Base-by-base conservation (phyloP, 1,140 invertebrate species). In the Drosophila rhopaloa region DNA sequence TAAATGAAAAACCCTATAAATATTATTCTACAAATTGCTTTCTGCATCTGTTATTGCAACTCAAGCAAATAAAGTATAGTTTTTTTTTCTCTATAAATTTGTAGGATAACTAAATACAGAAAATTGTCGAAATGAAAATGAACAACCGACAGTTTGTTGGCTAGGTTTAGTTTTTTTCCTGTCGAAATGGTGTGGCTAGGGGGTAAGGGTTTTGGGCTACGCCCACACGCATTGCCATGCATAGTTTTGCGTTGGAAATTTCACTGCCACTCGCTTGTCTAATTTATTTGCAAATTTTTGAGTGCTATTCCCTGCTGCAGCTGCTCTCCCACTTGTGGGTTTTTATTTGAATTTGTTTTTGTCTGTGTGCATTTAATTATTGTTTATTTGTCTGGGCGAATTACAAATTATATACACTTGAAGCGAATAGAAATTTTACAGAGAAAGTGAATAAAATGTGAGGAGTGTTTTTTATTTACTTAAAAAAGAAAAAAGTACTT, bases 251-350 rank as follows among this genome's bases (percentile, higher is more conserved):
- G n/a, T 51, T 41, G 32, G 44, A 56, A 54, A 59, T 48, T 62
- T 51, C 58, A 55, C 48, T 65, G 78, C 53, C 63, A 70, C 46
- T 65, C 60, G 68, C 55, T 68, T 71, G 51, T 79, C 61, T 51
- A 56, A 73, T 68, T 73, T 77, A 53, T 68, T 74, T 67, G 29
- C 47, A 61, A 71, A 54, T 61, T 41, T 60, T 35, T 59, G 38
- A 38, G 58, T 41, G 48, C 48, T 46, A 46, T 67, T 59, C 14
- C 29, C 40, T 43, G 37, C 29, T 53, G 53, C 53, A 44, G 29
- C 29, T 59, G 8, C 54, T 44, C 29, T 27, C 29, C 16, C 40
- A 14, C 35, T 50, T 16, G 13, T 24, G 37, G 37, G 40, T 53
- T 74, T 74, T 43, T 43, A 41, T 71, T 54, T 54, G 37, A 43